Conservation (phyloP, 2,113 vertebrate genomes). For the Riparia riparia region DNA sequence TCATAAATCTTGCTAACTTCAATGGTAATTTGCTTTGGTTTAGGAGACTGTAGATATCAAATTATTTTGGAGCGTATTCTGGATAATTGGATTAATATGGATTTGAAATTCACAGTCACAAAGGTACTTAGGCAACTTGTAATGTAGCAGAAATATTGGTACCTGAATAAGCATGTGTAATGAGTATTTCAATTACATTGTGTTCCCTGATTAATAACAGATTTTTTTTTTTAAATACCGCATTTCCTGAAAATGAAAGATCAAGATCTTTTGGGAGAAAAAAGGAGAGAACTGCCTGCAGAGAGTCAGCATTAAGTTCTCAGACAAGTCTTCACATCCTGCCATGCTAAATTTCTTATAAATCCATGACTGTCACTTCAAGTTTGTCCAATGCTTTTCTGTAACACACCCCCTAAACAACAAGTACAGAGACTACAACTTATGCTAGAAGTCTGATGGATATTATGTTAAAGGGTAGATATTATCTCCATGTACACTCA, state of each 20-base stretch:
- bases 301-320: not conserved
- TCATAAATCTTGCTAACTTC: not conserved
- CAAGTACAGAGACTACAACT: not conserved
- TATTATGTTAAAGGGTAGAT: not conserved
- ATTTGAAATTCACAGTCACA: not conserved
- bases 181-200: not conserved
- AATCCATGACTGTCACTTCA: not conserved
- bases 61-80: slow-evolving; percentile 4
- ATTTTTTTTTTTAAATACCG: not conserved
- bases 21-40: not conserved
- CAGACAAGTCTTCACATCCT: not conserved
- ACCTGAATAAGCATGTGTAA: slow-evolving; percentile 7
- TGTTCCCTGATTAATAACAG: not conserved
- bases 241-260: not conserved
- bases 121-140: not conserved
- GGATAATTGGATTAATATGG: not conserved
- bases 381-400: not conserved
- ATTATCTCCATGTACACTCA: not conserved
- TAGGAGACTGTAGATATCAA: not conserved
- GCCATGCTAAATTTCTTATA: not conserved
- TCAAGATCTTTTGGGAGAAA: not conserved
- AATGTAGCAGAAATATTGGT: not conserved
- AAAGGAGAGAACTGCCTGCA: not conserved
- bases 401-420: not conserved
- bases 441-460: not conserved